phyloP scores from a whole-genome alignment of 1,140 invertebrate species.

The Lordiphosa collinella region DNA sequence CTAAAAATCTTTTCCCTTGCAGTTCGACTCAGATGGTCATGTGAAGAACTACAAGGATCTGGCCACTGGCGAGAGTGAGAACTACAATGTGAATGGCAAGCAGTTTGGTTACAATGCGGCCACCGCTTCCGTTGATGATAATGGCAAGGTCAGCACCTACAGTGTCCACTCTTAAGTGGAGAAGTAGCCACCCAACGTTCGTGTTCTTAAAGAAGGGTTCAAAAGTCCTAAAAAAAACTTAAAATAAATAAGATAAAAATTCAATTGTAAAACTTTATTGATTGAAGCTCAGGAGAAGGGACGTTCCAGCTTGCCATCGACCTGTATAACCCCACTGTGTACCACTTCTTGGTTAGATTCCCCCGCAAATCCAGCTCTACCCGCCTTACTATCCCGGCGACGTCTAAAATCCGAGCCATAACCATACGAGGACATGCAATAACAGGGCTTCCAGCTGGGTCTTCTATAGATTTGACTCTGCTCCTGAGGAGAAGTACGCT shows the following conservation, averaged over 20 bases:
- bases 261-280: background rate
- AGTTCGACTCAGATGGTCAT: conserved; percentile 64
- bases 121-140: conserved; percentile 78
- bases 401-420: conserved; percentile 42
- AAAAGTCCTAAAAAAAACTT: background rate
- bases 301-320: conserved; percentile 66
- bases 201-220: conserved; percentile 22
- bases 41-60: conserved; percentile 76
- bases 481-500: conserved; percentile 49
- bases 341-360: conserved; percentile 12
- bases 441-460: conserved; percentile 74
- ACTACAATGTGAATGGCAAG: conserved; percentile 68
- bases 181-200: conserved; percentile 4
- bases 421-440: conserved; percentile 60
- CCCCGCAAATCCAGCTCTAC: background rate
- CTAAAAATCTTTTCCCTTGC: background rate
- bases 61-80: conserved; percentile 76
- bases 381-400: conserved; percentile 42
- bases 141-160: conserved; percentile 73
- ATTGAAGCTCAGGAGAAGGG: conserved; percentile 58
- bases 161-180: conserved; percentile 69
- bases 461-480: conserved; percentile 45
- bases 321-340: conserved; percentile 36
- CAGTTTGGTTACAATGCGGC: conserved; percentile 69
- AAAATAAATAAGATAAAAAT: background rate